These are phyloP conservation scores for Tanypteryx hageni DNA, from an alignment of 2,888 invertebrate species.

Conservation along the genomic window DNA sequence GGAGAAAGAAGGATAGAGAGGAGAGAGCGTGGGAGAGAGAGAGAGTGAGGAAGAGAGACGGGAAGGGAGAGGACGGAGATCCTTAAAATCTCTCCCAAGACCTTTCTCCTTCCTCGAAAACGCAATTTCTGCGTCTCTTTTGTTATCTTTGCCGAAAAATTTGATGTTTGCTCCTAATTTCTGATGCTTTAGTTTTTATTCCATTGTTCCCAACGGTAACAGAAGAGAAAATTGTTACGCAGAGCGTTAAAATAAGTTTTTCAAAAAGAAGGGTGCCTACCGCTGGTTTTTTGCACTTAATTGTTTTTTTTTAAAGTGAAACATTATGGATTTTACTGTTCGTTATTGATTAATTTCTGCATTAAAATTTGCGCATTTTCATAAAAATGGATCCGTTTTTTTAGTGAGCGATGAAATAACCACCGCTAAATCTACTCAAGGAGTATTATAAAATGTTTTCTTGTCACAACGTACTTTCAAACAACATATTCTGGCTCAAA, in stretches of 20 bases:
- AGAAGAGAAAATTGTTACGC: background rate
- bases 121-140: background rate
- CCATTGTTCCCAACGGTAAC: background rate
- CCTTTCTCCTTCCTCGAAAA: background rate
- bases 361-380: no score
- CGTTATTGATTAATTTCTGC: no score
- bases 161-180: background rate
- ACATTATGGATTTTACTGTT: no score
- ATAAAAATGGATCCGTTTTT: no score
- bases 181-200: background rate
- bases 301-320: background rate
- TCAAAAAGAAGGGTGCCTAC: background rate
- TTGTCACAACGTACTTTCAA: no score
- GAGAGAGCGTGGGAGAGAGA: background rate
- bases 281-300: background rate
- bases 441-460: no score
- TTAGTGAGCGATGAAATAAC: no score
- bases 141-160: slow-evolving; percentile 25
- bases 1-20: background rate
- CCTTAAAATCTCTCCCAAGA: background rate
- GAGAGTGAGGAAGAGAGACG: background rate
- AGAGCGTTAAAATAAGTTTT: background rate
- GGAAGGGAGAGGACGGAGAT: background rate
- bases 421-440: no score
- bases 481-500: no score